These are phyloP conservation scores for Hedya salicella DNA, from an alignment of 2,888 invertebrate species.

Conservation along the genomic window DNA sequence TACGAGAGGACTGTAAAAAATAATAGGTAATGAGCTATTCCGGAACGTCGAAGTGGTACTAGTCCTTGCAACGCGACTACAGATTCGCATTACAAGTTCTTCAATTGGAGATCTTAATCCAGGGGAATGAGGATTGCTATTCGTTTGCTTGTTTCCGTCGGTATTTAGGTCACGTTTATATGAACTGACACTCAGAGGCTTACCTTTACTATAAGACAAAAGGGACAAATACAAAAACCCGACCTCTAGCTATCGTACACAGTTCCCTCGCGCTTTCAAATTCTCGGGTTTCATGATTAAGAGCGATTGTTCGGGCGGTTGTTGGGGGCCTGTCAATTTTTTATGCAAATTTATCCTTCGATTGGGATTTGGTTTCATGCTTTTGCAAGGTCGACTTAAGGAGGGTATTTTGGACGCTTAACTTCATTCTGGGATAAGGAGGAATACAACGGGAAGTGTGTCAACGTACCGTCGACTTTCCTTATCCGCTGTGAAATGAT, in stretches of 20 bases:
- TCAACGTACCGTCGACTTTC: slow-evolving; percentile 27
- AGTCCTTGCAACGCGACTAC: slow-evolving; percentile 27
- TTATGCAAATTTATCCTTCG: slow-evolving; percentile 58
- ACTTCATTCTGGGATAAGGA: slow-evolving; percentile 28
- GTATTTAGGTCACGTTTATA: slow-evolving; percentile 40
- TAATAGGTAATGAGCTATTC: slow-evolving; percentile 42
- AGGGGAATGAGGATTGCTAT: slow-evolving; percentile 10
- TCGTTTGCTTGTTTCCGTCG: slow-evolving; percentile 11
- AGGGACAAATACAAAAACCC: slow-evolving; percentile 43
- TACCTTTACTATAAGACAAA: slow-evolving; percentile 43
- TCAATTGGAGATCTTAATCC: slow-evolving; percentile 24
- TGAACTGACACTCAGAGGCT: slow-evolving; percentile 33
- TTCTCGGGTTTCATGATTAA: slow-evolving; percentile 64
- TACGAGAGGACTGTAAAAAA: slow-evolving; percentile 40
- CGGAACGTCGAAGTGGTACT: slow-evolving; percentile 34
- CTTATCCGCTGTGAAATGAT: slow-evolving; percentile 18
- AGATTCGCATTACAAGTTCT: slow-evolving; percentile 15
- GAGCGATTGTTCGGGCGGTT: slow-evolving; percentile 58
- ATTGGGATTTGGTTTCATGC: slow-evolving; percentile 47
- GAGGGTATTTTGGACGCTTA: slow-evolving; percentile 33
- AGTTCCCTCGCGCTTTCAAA: slow-evolving; percentile 41
- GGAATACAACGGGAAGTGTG: slow-evolving; percentile 24
- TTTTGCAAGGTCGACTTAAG: slow-evolving; percentile 42
- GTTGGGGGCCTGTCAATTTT: slow-evolving; percentile 59
- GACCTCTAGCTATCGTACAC: slow-evolving; percentile 38